phyloP scores from a whole-genome alignment of 2,888 invertebrate genomes.

The Sarcophaga caerulescens region DNA sequence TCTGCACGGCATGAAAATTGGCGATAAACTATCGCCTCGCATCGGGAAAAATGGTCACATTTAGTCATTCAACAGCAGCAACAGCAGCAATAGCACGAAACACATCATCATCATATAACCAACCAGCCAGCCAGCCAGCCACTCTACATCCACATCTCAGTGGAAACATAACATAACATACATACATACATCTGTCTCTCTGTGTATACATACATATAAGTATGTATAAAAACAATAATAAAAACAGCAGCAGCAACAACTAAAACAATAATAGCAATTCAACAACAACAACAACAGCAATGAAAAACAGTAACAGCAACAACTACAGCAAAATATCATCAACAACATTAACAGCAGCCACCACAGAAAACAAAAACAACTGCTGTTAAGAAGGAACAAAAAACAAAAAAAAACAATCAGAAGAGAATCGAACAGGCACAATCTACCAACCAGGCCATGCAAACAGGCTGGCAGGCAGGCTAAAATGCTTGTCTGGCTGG shows the following conservation, averaged over 20 bases:
- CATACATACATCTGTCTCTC: too few relatives aligned
- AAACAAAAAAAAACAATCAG: slow-evolving; percentile 15
- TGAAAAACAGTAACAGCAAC: slow-evolving; percentile 61
- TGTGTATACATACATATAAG: not conserved
- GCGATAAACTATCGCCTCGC: slow-evolving; percentile 82
- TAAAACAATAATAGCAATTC: slow-evolving; percentile 21
- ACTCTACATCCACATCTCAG: slow-evolving; percentile 58
- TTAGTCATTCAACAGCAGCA: slow-evolving; percentile 69
- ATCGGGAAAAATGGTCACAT: slow-evolving; percentile 80
- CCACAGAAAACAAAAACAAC: slow-evolving; percentile 47
- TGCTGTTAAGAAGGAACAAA: slow-evolving; percentile 39
- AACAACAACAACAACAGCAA: slow-evolving; percentile 39
- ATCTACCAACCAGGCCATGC: slow-evolving; percentile 65
- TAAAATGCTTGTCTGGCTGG: not conserved
- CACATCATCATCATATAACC: slow-evolving; percentile 67
- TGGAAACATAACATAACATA: not conserved
- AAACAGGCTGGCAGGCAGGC: slow-evolving; percentile 57
- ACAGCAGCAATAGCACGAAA: slow-evolving; percentile 48
- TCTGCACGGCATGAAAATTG: slow-evolving; percentile 82
- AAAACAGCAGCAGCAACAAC: not conserved
- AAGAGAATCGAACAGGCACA: slow-evolving; percentile 44
- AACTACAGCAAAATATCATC: too few relatives aligned
- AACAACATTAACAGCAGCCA: slow-evolving; percentile 61
- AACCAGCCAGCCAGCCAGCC: slow-evolving; percentile 58
- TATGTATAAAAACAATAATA: slow-evolving; percentile 41